A percentile compares a stretch with the other conserved stretches of the same genome.
These are phyloP conservation scores for Drosophila seguyi DNA, from an alignment of 1,140 invertebrate species.

Conservation along the genomic window DNA sequence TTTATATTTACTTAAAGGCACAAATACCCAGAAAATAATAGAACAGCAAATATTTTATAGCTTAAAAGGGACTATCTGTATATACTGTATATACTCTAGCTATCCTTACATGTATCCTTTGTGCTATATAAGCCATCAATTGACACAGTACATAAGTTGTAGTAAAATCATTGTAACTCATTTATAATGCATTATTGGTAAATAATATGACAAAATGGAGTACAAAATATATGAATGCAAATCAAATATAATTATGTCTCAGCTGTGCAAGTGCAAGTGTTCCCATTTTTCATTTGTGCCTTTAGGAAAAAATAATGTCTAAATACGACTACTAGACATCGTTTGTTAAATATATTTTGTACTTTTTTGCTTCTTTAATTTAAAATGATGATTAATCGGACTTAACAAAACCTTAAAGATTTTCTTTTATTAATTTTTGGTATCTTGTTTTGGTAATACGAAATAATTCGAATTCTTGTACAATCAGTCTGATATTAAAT, in stretches of 20 bases:
- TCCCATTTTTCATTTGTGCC: not conserved
- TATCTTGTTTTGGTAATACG: too few relatives aligned
- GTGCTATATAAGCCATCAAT: too few relatives aligned
- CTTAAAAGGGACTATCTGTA: not conserved
- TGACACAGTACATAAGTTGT: not conserved
- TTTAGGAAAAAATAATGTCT: not conserved
- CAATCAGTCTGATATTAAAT: too few relatives aligned
- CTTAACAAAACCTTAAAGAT: too few relatives aligned
- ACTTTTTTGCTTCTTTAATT: too few relatives aligned
- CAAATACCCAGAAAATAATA: not conserved
- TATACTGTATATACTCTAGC: not conserved
- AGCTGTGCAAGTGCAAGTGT: conserved; percentile 7
- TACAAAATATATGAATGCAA: not conserved
- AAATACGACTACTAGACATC: not conserved
- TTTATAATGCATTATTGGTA: not conserved
- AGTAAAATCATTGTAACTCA: not conserved
- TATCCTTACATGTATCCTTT: not conserved
- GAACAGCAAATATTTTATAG: not conserved
- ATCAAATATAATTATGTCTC: not conserved
- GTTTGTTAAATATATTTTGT: not conserved
- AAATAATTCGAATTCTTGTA: too few relatives aligned
- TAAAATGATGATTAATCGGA: too few relatives aligned
- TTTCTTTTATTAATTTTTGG: too few relatives aligned
- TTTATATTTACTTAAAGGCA: not conserved
- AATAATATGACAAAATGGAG: not conserved